Conservation (phyloP, 1,140 invertebrate genomes). For the Drosophila lini region DNA sequence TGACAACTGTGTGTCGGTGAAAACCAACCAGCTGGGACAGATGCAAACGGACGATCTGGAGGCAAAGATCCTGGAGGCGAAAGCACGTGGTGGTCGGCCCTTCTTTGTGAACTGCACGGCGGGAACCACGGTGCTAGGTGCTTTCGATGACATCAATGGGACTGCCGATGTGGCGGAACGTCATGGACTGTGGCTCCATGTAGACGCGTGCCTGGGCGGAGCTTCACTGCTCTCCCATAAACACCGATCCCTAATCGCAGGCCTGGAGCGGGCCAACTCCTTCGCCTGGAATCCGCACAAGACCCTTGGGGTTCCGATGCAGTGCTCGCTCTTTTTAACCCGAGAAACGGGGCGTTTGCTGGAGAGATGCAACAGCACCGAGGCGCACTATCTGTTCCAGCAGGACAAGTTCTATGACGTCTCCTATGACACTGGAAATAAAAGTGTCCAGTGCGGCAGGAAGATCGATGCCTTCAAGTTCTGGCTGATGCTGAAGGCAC, state of each 20-base stretch:
- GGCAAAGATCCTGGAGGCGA: conserved; percentile 85
- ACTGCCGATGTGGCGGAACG: conserved; percentile 89
- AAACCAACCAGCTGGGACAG: conserved; percentile 88
- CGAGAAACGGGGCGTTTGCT: conserved; percentile 87
- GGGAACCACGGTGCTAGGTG: conserved; percentile 92
- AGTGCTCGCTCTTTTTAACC: conserved; percentile 93
- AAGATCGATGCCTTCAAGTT: conserved; percentile 97
- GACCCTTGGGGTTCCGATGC: conserved; percentile 94
- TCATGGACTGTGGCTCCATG: conserved; percentile 92
- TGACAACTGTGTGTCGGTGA: conserved; percentile 89
- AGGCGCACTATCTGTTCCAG: conserved; percentile 95
- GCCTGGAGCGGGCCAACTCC: conserved; percentile 87
- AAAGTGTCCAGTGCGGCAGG: conserved; percentile 96
- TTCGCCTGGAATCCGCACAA: conserved; percentile 98
- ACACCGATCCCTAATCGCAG: conserved; percentile 55
- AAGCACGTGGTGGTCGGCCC: conserved; percentile 85
- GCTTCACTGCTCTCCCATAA: conserved; percentile 83
- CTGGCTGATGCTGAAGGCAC: conserved; percentile 96
- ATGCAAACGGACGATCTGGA: conserved; percentile 88
- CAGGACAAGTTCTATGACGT: conserved; percentile 97
- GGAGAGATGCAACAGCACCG: conserved; percentile 90
- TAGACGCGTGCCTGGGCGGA: conserved; percentile 94
- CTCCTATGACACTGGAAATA: conserved; percentile 95
- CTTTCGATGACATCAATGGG: conserved; percentile 92
- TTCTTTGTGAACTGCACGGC: conserved; percentile 90